Evolutionary conservation across 2,113 vertebrate species (phyloP).

Genomic region (Prunella fulvescens): DNA sequence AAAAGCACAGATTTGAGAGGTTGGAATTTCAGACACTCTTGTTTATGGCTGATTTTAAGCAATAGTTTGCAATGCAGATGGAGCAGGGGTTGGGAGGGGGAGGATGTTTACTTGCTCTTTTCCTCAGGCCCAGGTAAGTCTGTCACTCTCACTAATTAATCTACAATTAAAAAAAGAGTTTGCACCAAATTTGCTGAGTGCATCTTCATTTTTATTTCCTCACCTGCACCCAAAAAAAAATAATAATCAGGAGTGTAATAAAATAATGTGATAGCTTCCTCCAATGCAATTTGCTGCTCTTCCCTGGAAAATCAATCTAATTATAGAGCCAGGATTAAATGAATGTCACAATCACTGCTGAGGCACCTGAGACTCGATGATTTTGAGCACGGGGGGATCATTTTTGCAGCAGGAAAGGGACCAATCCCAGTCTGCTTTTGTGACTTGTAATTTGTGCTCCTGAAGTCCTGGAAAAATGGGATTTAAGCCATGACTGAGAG

Average conservation of each 20-base stretch:
- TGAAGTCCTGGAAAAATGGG: neutral
- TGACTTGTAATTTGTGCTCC: neutral
- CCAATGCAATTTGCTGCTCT: conserved; percentile 38
- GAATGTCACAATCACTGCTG: neutral
- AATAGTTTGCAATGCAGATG: conserved; percentile 41
- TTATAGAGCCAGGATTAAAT: conserved; percentile 38
- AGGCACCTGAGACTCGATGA: neutral
- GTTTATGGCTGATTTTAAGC: neutral
- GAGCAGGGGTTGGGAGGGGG: neutral
- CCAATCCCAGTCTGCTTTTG: neutral
- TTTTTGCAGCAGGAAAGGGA: neutral
- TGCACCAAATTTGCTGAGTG: neutral
- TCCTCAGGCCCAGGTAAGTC: conserved; percentile 15
- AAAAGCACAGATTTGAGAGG: neutral
- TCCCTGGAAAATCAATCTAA: conserved; percentile 53
- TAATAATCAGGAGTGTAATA: neutral
- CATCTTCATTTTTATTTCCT: neutral
- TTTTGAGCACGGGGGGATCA: neutral
- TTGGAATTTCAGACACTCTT: neutral
- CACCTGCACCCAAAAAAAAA: neutral
- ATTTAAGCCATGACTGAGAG: neutral
- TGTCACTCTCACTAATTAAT: conserved; percentile 46
- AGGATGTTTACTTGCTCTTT: conserved; percentile 30
- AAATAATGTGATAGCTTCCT: conserved; percentile 47
- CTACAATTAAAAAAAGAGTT: neutral